These are phyloP conservation scores for Tetragnatha versicolor DNA, from an alignment of 1,140 invertebrate species.

Conservation along the genomic window DNA sequence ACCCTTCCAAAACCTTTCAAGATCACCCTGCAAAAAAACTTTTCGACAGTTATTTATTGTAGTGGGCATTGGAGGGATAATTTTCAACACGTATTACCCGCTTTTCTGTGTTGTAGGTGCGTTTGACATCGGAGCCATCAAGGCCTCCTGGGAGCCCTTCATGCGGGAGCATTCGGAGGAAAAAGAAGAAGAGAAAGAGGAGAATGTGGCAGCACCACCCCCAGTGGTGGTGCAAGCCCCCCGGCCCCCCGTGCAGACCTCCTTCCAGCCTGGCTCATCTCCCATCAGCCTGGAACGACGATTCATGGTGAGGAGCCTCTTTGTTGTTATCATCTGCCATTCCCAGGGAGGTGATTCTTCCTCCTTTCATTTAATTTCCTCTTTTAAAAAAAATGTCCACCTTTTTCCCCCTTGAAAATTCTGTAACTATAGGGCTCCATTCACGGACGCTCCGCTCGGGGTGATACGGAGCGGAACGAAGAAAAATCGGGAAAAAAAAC, in stretches of 20 bases:
- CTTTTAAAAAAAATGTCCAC: too few species aligned
- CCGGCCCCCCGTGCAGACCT: conserved; percentile 69
- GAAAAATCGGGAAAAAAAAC: too few species aligned
- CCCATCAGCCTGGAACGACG: conserved; percentile 81
- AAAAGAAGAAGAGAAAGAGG: conserved; percentile 54
- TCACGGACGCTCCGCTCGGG: too few species aligned
- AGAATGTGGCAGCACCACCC: conserved; percentile 36
- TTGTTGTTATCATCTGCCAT: too few species aligned
- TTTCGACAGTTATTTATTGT: not conserved
- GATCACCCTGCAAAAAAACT: not conserved
- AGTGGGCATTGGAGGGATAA: conserved; percentile 62
- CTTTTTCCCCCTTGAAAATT: too few species aligned
- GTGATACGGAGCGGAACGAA: too few species aligned
- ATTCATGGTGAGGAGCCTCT: conserved; percentile 73
- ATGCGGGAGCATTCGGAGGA: conserved; percentile 56
- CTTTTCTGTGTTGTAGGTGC: conserved; percentile 59
- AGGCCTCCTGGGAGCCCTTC: conserved; percentile 60
- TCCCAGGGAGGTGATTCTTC: too few species aligned
- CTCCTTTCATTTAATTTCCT: too few species aligned
- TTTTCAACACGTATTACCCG: not conserved
- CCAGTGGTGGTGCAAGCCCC: conserved; percentile 36
- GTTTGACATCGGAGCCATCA: conserved; percentile 65
- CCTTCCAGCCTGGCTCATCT: conserved; percentile 91
- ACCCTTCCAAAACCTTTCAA: too few species aligned
- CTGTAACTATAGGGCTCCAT: too few species aligned